Percentiles rank a stretch among this genome's conserved stretches.
Conservation (phyloP, 2,113 vertebrate genomes). For the Plecturocebus donacophilus region DNA sequence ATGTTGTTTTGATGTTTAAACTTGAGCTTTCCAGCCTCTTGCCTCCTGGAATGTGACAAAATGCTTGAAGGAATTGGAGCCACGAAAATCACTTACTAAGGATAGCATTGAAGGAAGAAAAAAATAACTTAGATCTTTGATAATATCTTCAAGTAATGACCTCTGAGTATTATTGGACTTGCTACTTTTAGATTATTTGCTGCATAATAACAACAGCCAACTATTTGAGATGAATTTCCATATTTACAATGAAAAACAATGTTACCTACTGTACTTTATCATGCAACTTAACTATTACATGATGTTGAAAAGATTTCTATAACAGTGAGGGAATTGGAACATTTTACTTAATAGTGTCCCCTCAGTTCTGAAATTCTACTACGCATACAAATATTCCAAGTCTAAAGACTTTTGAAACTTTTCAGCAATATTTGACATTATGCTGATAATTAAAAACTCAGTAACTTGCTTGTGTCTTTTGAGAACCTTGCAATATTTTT, state of each 20-base stretch:
- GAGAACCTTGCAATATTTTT: not conserved
- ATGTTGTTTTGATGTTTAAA: not conserved
- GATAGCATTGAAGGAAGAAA: not conserved
- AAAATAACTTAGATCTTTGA: no score
- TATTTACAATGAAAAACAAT: not conserved
- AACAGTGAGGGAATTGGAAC: not conserved
- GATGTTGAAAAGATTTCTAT: not conserved
- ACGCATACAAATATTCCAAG: not conserved
- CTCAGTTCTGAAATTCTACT: not conserved
- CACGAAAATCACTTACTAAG: not conserved
- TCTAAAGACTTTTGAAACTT: not conserved
- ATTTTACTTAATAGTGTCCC: not conserved
- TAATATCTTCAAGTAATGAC: not conserved
- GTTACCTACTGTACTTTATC: not conserved
- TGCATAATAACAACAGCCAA: not conserved
- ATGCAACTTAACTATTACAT: not conserved
- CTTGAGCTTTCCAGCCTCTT: not conserved
- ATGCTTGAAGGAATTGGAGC: fast-evolving
- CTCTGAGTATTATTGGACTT: not conserved
- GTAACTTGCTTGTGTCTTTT: not conserved
- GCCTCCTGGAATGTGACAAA: not conserved
- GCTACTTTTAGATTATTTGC: not conserved
- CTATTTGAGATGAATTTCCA: not conserved
- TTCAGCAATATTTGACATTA: not conserved
- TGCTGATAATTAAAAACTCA: not conserved